These are phyloP conservation scores for Melangyna quadrimaculata DNA, from an alignment of 2,888 invertebrate species.

Conservation along the genomic window DNA sequence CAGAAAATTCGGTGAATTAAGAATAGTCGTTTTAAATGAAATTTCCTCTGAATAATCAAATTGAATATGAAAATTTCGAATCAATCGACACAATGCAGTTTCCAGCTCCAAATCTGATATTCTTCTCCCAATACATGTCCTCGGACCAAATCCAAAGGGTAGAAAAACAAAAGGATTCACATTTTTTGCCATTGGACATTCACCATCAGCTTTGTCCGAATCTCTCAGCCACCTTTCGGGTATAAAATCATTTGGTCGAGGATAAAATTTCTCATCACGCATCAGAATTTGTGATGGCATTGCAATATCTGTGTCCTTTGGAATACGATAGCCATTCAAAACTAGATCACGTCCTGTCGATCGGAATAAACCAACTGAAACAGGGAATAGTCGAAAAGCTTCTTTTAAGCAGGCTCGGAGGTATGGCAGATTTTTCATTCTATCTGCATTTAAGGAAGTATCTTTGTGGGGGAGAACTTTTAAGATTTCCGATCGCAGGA, in stretches of 20 bases:
- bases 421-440: conserved; percentile 82
- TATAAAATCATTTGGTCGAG: conserved; percentile 79
- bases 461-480: conserved; percentile 78
- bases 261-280: conserved; percentile 84
- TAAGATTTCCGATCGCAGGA: conserved; percentile 83
- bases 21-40: conserved; percentile 73
- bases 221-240: conserved; percentile 86
- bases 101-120: conserved; percentile 87
- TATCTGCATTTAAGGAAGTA: conserved; percentile 78
- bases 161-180: conserved; percentile 70
- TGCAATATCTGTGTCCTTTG: conserved; percentile 86
- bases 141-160: conserved; percentile 70
- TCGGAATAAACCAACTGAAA: conserved; percentile 83
- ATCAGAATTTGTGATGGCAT: conserved; percentile 87
- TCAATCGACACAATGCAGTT: conserved; percentile 80
- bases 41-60: conserved; percentile 75
- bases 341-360: conserved; percentile 83
- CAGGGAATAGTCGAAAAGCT: conserved; percentile 84
- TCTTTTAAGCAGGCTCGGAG: conserved; percentile 88
- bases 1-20: conserved; percentile 75
- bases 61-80: conserved; percentile 76
- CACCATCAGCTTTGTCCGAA: background rate
- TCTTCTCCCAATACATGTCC: conserved; percentile 86
- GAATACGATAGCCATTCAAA: conserved; percentile 83
- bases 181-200: conserved; percentile 62